Conservation (phyloP, 2,113 vertebrate species). For the Zonotrichia leucophrys region DNA sequence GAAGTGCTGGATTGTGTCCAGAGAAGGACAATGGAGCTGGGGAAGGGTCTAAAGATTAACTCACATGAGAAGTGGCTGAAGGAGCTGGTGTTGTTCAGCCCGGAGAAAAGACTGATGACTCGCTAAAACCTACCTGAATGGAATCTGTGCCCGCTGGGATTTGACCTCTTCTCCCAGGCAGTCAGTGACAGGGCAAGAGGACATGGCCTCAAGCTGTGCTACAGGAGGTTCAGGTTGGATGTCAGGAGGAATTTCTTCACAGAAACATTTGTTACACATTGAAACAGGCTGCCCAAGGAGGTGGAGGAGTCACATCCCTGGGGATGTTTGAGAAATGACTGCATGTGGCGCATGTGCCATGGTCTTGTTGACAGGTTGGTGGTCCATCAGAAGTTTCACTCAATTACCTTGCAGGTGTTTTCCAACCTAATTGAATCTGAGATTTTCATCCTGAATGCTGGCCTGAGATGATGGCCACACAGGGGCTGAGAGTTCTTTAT, state of each 20-base stretch:
- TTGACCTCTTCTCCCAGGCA: not conserved
- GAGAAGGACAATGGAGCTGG: not conserved
- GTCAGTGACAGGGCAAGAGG: not conserved
- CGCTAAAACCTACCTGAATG: not conserved
- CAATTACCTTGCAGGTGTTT: not conserved
- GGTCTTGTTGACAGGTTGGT: not conserved
- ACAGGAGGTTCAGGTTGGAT: not conserved
- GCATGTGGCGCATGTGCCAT: not conserved
- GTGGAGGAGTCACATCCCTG: not conserved
- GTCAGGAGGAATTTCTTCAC: not conserved
- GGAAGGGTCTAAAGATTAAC: not conserved
- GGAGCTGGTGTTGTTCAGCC: not conserved
- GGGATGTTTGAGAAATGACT: not conserved
- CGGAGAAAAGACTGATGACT: not conserved
- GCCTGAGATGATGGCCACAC: rapidly evolving
- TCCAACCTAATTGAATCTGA: not conserved
- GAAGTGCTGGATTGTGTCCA: not conserved
- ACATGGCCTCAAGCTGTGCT: not conserved
- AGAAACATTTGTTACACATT: not conserved
- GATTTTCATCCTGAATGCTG: not conserved
- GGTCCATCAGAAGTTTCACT: not conserved
- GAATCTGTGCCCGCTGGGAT: not conserved
- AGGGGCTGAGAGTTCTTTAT: not conserved
- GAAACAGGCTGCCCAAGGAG: not conserved
- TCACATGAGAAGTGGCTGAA: not conserved